Evolutionary conservation across 2,888 invertebrate genomes (phyloP).

Genomic region (Xanthorhoe spadicearia): DNA sequence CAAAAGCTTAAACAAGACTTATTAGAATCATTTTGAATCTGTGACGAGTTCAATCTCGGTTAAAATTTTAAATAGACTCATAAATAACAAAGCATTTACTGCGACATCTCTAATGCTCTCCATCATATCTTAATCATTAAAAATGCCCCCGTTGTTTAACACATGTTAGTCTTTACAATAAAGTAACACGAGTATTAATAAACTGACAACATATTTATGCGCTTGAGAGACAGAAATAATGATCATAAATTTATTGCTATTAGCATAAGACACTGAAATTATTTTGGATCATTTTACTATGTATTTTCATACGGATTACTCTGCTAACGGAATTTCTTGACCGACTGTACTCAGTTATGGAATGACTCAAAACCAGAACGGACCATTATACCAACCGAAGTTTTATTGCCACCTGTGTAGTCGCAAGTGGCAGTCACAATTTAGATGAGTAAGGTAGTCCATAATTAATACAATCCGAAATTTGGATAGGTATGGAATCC

Average conservation of each 20-base stretch:
- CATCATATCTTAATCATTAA: conserved; percentile 52
- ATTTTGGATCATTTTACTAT: conserved; percentile 27
- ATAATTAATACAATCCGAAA: no score
- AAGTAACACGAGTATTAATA: conserved; percentile 69
- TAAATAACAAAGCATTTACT: conserved; percentile 40
- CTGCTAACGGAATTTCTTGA: no score
- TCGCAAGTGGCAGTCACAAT: no score
- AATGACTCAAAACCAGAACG: no score
- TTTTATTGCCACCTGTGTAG: no score
- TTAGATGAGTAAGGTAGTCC: no score
- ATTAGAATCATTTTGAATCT: conserved; percentile 49
- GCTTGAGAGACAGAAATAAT: conserved; percentile 64
- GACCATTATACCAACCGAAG: no score
- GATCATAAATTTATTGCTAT: conserved; percentile 69
- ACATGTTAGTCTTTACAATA: conserved; percentile 63
- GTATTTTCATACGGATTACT: no score
- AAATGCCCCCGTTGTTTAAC: conserved; percentile 59
- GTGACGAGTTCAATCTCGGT: conserved; percentile 33
- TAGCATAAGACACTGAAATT: conserved; percentile 58
- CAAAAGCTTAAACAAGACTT: conserved; percentile 50
- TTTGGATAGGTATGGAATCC: no score
- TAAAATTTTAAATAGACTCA: conserved; percentile 33
- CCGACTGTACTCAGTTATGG: no score
- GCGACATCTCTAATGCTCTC: conserved; percentile 45
- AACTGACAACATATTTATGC: conserved; percentile 75